A percentile compares a stretch with the other conserved stretches of the same genome.
phyloP scores from a whole-genome alignment of 1,140 invertebrate genomes.

The Orchestia grillus region DNA sequence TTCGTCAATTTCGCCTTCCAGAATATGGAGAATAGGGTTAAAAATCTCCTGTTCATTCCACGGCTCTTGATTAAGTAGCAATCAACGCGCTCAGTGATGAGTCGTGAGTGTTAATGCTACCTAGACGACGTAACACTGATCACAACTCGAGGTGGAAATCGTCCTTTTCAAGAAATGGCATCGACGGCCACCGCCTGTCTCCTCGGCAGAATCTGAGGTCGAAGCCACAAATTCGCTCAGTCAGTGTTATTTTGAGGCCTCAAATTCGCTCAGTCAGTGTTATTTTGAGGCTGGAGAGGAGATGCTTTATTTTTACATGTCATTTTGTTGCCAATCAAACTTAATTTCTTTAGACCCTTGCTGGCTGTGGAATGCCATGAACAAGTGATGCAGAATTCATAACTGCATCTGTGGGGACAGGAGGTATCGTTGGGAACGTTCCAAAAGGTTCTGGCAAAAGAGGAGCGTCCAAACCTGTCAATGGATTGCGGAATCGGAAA shows the following conservation, averaged over 20 bases:
- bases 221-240: background rate
- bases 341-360: background rate
- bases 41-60: background rate
- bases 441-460: slow-evolving; percentile 7
- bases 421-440: background rate
- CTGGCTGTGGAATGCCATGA: slow-evolving; percentile 28
- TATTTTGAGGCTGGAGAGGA: background rate
- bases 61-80: background rate
- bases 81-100: background rate
- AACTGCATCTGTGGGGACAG: background rate
- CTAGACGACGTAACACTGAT: background rate
- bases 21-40: background rate
- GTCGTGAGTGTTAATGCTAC: background rate
- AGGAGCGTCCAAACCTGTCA: background rate
- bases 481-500: background rate
- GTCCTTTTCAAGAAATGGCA: too few relatives aligned
- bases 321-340: background rate
- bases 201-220: background rate
- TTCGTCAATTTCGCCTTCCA: background rate
- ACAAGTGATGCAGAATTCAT: background rate
- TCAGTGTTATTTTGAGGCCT: background rate
- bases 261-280: background rate
- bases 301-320: background rate
- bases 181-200: background rate
- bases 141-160: background rate